A percentile compares a stretch with the other conserved stretches of the same genome.
phyloP scores from a whole-genome alignment of 2,113 vertebrate species.

The Semicossyphus pulcher region DNA sequence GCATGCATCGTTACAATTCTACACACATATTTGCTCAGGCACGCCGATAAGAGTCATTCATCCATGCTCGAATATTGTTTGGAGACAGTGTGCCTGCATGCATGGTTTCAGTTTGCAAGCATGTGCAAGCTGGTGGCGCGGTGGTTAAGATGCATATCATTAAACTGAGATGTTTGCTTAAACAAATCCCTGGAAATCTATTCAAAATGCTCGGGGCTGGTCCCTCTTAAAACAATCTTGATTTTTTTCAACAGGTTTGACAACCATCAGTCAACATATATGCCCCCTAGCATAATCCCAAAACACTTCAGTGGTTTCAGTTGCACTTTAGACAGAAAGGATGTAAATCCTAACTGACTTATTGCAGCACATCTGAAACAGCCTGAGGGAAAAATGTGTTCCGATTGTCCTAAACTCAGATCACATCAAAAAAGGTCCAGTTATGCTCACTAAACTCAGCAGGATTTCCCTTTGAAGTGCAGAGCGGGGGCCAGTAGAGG shows the following conservation, averaged over 20 bases:
- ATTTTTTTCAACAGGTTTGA: too few relatives aligned
- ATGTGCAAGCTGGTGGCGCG: too few relatives aligned
- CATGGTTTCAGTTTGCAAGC: not conserved
- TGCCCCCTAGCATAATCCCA: not conserved
- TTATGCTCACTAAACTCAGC: slow-evolving; percentile 53
- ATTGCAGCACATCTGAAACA: slow-evolving; percentile 8
- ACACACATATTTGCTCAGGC: not conserved
- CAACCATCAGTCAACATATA: too few relatives aligned
- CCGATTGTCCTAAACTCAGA: not conserved
- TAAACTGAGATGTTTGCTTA: too few relatives aligned
- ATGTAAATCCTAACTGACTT: not conserved
- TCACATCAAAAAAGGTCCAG: not conserved
- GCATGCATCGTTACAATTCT: not conserved
- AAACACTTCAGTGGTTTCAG: not conserved
- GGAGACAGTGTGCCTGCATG: not conserved
- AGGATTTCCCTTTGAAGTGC: slow-evolving; percentile 59
- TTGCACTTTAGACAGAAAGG: not conserved
- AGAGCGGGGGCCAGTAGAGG: slow-evolving; percentile 69
- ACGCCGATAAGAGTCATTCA: not conserved
- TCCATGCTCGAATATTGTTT: not conserved
- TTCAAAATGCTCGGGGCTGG: too few relatives aligned
- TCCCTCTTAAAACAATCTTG: too few relatives aligned
- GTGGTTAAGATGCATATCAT: not conserved
- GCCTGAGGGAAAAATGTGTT: not conserved
- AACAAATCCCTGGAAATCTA: too few relatives aligned